Evolutionary conservation across 1,140 invertebrate species (phyloP), one percentile per base, ranked within the genome.

Genomic region (Laodelphax striatellus): DNA sequence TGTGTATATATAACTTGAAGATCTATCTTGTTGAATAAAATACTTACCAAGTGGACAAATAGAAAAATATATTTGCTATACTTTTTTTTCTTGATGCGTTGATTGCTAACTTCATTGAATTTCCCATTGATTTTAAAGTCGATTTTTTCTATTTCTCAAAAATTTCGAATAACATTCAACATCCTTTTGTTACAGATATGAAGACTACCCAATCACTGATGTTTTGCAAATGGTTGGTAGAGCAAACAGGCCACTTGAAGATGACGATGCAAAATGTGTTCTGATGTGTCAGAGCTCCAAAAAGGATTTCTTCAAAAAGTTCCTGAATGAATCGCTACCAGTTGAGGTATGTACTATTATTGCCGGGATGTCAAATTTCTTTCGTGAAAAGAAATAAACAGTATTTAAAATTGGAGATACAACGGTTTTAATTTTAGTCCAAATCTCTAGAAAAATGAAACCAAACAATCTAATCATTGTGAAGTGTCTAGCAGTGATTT

Each of bases 221-320:
- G 91, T 99, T 0, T 75, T 99, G 10, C 95, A 99, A 76, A 99
- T 99, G 96, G 82, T 98, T 52, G 94, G 96, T 0, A 77, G 89
- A 34, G 92, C 92, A 0, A 94, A 94, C 73, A 76, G 95, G 28
- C 94, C 95, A 0, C 74, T 88, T 5, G 82, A 89, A 65, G 96
- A 99, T 74, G 86, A 94, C 21, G 92, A 97, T 73, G 89, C 93
- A 53, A 97, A 97, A 71, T 97, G 94, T 70, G 92, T 99, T 5
- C 79, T 99, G 2, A 86, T 99, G 77, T 99, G 97, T 76, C 96
- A 97, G 70, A 90, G 84, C 59, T 94, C 94, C 1, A 98, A 98
- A 73, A 98, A 98, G 76, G 94, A 98, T 67, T 98, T 97, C 77
- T 98, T 95, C 76, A 97, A 97, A 70, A 99, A 99, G 73, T 97